Conservation (phyloP, 2,113 vertebrate species). For the Gambusia holbrooki region DNA sequence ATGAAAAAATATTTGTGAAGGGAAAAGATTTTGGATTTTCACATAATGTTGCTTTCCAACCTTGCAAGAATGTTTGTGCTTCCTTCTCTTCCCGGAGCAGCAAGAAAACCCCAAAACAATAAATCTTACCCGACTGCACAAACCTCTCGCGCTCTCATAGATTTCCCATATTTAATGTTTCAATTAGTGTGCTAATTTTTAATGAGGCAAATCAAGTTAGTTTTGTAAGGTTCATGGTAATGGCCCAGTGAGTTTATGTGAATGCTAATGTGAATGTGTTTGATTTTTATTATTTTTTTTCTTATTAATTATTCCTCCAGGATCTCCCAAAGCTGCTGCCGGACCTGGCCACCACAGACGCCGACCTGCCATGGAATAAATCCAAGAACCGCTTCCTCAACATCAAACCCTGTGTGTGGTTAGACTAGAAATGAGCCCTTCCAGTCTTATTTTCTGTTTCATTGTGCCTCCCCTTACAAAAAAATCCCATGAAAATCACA, state of each 20-base stretch:
- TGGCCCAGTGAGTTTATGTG: background rate
- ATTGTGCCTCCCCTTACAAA: background rate
- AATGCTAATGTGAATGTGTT: constrained; percentile 11
- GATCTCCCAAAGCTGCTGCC: constrained; percentile 95
- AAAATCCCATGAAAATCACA: no score
- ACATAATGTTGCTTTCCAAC: background rate
- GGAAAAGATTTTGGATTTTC: background rate
- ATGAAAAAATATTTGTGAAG: background rate
- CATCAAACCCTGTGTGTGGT: constrained; percentile 94
- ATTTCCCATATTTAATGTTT: background rate
- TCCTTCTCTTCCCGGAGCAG: background rate
- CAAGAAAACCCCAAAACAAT: background rate
- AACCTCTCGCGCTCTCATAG: background rate
- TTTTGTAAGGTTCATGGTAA: background rate
- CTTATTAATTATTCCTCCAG: constrained; percentile 70
- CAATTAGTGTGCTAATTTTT: background rate
- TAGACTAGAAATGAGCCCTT: background rate
- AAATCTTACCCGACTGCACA: background rate
- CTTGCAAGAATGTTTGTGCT: background rate
- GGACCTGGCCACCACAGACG: constrained; percentile 94
- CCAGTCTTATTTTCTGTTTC: background rate
- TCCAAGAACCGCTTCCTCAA: constrained; percentile 98
- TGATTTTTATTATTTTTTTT: constrained; percentile 12
- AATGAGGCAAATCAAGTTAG: background rate
- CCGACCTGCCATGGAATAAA: constrained; percentile 96